Evolutionary conservation across 2,113 vertebrate genomes (phyloP).

Genomic region (Halcyon malimbica): DNA sequence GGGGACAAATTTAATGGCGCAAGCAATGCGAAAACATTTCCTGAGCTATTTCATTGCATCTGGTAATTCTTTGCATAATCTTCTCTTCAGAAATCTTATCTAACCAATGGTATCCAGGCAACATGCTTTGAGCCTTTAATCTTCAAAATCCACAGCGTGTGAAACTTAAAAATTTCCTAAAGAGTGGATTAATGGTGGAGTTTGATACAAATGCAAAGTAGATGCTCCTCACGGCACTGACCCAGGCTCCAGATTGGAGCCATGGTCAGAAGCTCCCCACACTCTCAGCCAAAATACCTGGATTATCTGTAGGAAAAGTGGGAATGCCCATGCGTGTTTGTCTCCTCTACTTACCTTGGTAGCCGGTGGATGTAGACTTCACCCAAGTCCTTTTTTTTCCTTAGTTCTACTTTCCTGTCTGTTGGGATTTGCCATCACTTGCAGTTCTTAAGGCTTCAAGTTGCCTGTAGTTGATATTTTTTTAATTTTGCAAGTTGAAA

Average conservation of each 20-base stretch:
- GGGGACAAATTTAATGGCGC: not conserved
- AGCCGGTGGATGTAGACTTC: not conserved
- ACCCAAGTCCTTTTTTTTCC: not conserved
- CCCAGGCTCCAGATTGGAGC: not conserved
- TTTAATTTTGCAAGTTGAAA: conserved; percentile 47
- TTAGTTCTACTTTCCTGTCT: not conserved
- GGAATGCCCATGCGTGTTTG: not conserved
- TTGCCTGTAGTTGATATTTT: not conserved
- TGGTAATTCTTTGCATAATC: conserved; percentile 32
- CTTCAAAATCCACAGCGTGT: conserved; percentile 11
- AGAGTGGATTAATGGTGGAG: not conserved
- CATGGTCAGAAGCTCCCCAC: not conserved
- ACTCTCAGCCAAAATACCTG: not conserved
- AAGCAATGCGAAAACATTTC: conserved; percentile 27
- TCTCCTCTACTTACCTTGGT: not conserved
- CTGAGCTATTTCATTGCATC: not conserved
- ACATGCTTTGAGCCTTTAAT: conserved; percentile 28
- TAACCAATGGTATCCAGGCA: conserved; percentile 28
- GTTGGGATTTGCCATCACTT: not conserved
- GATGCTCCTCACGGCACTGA: rapidly evolving
- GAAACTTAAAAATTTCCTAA: conserved; percentile 22
- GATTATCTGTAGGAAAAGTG: not conserved
- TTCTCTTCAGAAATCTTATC: conserved; percentile 41
- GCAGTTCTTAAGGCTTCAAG: not conserved
- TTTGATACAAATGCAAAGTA: not conserved